Percentiles rank a stretch among this genome's conserved stretches.
phyloP scores from a whole-genome alignment of 2,888 invertebrate genomes.

The Pandemis corylana region DNA sequence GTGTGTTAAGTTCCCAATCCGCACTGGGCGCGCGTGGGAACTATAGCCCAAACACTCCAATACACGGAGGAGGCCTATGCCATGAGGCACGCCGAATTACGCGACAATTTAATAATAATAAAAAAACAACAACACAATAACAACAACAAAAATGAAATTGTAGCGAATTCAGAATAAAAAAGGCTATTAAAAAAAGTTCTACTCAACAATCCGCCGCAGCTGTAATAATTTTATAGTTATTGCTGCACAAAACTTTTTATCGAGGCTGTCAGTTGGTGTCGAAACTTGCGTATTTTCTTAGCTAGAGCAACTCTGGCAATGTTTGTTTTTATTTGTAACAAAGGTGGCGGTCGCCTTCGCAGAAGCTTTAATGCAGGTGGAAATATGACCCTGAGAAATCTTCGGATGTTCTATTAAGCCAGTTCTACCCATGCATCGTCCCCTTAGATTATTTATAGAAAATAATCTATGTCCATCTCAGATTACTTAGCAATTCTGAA shows the following conservation, averaged over 20 bases:
- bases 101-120: too few relatives aligned
- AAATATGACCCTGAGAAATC: not conserved
- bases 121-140: too few relatives aligned
- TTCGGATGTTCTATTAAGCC: not conserved
- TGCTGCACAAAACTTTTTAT: not conserved
- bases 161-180: too few relatives aligned
- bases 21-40: too few relatives aligned
- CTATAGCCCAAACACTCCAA: too few relatives aligned
- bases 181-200: not conserved
- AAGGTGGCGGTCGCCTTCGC: not conserved
- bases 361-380: not conserved
- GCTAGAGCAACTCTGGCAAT: not conserved
- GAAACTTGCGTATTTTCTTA: not conserved
- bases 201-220: not conserved
- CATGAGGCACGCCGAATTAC: too few relatives aligned
- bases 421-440: not conserved
- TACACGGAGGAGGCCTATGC: too few relatives aligned
- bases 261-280: conserved; percentile 2
- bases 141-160: too few relatives aligned
- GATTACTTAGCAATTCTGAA: too few relatives aligned
- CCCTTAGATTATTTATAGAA: not conserved
- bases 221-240: not conserved
- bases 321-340: not conserved
- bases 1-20: too few relatives aligned
- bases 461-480: not conserved